These are phyloP conservation scores for Eulemur rufifrons DNA, from an alignment of 2,113 vertebrate species.

Conservation along the genomic window DNA sequence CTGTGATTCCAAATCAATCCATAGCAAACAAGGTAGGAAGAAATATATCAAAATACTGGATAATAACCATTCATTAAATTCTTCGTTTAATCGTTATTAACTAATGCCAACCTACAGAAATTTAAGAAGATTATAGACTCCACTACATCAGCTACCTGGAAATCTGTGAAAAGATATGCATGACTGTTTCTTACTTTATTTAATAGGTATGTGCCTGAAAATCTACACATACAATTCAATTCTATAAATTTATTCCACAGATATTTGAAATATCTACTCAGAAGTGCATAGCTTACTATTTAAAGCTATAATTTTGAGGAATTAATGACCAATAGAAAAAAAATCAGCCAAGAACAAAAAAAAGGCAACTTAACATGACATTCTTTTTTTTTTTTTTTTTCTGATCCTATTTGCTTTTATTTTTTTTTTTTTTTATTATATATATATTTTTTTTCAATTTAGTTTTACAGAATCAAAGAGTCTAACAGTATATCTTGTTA, in stretches of 20 bases:
- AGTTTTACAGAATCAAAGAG: too few species aligned
- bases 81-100: slow-evolving; percentile 23
- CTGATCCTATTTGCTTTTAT: too few species aligned
- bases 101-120: not conserved
- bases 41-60: slow-evolving; percentile 20
- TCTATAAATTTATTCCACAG: not conserved
- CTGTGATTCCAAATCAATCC: not conserved
- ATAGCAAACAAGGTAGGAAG: not conserved
- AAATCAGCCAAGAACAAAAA: not conserved
- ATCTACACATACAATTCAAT: not conserved
- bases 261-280: slow-evolving; percentile 3
- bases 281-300: not conserved
- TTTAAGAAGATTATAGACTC: not conserved
- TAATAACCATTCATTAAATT: slow-evolving; percentile 7
- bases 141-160: not conserved
- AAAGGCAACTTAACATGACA: not conserved
- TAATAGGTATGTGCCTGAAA: not conserved
- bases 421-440: too few species aligned
- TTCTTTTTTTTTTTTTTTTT: too few species aligned
- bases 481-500: too few species aligned
- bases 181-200: not conserved
- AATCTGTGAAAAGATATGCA: not conserved
- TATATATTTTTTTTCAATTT: too few species aligned
- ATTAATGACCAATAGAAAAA: not conserved
- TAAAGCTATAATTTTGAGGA: slow-evolving; percentile 38